These are phyloP conservation scores for Cotesia vestalis DNA, from an alignment of 1,140 invertebrate species.

Conservation along the genomic window DNA sequence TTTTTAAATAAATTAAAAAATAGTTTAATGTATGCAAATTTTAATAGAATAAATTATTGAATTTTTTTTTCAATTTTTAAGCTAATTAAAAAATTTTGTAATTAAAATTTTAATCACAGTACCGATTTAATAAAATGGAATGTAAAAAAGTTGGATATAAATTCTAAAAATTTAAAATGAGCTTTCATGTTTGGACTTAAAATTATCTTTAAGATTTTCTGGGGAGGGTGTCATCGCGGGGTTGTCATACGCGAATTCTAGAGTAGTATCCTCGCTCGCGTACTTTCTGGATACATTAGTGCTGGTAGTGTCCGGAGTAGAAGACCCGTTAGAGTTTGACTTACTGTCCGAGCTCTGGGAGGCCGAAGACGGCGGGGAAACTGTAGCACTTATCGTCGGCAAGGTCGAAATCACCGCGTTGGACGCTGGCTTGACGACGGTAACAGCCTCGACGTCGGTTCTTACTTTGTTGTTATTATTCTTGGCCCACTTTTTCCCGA, in stretches of 20 bases:
- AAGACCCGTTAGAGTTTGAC: constrained; percentile 57
- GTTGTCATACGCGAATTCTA: constrained; percentile 78
- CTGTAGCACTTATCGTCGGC: constrained; percentile 58
- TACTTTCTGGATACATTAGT: constrained; percentile 67
- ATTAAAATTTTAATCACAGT: too few relatives aligned
- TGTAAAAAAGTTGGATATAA: neutral
- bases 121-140: neutral
- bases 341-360: too few relatives aligned
- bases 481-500: constrained; percentile 47
- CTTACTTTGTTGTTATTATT: constrained; percentile 46
- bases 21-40: too few relatives aligned
- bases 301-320: constrained; percentile 68
- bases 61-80: too few relatives aligned
- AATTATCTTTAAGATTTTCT: constrained; percentile 52
- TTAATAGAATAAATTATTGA: too few relatives aligned
- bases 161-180: constrained; percentile 50
- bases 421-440: constrained; percentile 32
- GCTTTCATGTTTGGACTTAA: constrained; percentile 56
- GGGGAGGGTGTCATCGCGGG: constrained; percentile 73
- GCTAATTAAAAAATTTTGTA: too few relatives aligned
- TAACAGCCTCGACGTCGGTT: constrained; percentile 49
- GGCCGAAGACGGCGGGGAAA: constrained; percentile 40
- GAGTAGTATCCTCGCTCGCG: constrained; percentile 73
- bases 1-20: too few relatives aligned
- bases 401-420: constrained; percentile 55